Base-by-base conservation (phyloP, 2,888 invertebrate genomes). In the Nebria brevicollis region DNA sequence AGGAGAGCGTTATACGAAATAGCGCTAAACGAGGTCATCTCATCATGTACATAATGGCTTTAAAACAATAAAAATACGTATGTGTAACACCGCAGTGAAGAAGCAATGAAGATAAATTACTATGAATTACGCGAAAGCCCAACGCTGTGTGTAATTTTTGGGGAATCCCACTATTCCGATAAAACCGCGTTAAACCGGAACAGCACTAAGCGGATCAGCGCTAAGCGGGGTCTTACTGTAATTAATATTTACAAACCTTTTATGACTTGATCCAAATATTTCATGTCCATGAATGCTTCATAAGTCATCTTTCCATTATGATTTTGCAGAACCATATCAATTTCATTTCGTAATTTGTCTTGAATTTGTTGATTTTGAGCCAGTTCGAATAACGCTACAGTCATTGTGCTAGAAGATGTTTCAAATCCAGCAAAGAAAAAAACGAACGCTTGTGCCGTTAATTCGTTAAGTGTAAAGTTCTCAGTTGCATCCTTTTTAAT, bases 341-440 rank as follows among this genome's bases (percentile, higher is more conserved):
- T 85, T 84, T 91, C 90, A 1, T 85, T 64, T 2, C 89, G 86
- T 6, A 89, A 78, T 82, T 86, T 89, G 0, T 87, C 84, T 81
- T 91, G 91, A 2, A 90, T 83, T 0, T 88, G 85, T 0, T 85
- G 85, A 82, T 90, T 84, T 1, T 77, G 41, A 0, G 90, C 89
- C 8, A 91, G 82, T 20, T 88, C 86, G 82, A 88, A 89, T 0
- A 87, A 83, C 0, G 87, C 82, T 43, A 87, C 89, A 8, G 86
- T 86, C 26, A 90, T 83, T 0, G 88, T 87, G 0, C 87, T 85
- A 0, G 89, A 87, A 0, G 90, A 89, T 0, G 90, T 90, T 77
- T 90, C 90, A 82, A 88, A 90, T 1, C 90, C 90, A 26, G 90
- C 90, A 0, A 88, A 26, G 81, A 89, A 89, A 83, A 91, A 90